Evolutionary conservation across 2,797 vertebrate species (phyloP).

Genomic region (Monodelphis domestica): DNA sequence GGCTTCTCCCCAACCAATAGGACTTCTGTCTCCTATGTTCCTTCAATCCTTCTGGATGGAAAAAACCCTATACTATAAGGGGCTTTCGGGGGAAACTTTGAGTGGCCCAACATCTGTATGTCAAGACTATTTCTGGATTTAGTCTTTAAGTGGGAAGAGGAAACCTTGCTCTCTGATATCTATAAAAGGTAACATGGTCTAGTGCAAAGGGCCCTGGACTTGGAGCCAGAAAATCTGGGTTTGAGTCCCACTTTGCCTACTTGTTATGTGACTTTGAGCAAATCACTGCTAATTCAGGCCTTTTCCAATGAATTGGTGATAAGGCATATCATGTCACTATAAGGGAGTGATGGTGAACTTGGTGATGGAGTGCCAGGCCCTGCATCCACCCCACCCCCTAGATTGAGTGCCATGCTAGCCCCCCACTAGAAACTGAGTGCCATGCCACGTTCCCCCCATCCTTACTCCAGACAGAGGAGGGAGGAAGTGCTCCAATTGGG

Average conservation of each 20-base stretch:
- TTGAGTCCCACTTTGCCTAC: background rate
- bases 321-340: no score
- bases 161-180: no score
- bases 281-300: background rate
- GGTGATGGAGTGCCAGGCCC: no score
- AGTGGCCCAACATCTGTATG: no score
- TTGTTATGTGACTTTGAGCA: background rate
- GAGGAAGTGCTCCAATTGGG: no score
- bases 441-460: no score
- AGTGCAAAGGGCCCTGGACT: background rate
- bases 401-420: no score
- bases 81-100: background rate
- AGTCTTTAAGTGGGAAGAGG: background rate
- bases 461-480: no score
- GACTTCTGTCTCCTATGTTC: background rate
- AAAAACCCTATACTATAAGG: background rate
- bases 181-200: background rate
- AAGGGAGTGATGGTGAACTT: no score
- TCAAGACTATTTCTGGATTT: background rate
- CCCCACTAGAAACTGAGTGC: no score
- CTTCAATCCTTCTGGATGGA: background rate
- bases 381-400: no score
- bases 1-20: background rate
- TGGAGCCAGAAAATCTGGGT: background rate
- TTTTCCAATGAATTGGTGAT: background rate